Percentiles rank a stretch among this genome's conserved stretches.
Evolutionary conservation across 1,140 invertebrate genomes (phyloP).

Genomic region (Tetraneura akinire): DNA sequence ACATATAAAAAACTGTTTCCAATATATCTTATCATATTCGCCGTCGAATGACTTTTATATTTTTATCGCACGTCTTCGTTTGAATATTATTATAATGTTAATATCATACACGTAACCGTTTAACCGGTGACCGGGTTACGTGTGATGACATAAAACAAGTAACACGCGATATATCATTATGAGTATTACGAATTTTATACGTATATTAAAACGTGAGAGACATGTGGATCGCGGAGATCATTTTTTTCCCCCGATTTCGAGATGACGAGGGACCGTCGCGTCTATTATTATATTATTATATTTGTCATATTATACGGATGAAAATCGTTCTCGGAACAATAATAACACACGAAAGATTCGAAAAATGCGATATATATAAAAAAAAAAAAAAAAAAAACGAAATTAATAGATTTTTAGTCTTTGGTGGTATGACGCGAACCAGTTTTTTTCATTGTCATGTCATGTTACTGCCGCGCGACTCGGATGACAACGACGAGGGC

Average conservation of each 20-base stretch:
- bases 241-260: too few relatives aligned
- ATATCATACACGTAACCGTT: too few relatives aligned
- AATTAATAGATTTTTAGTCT: conserved; percentile 47
- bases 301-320: conserved; percentile 2
- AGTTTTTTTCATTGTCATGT: conserved; percentile 43
- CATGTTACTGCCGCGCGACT: conserved; percentile 32
- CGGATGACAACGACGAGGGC: conserved; percentile 35
- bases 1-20: too few relatives aligned
- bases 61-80: too few relatives aligned
- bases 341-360: not conserved
- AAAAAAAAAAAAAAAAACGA: conserved; percentile 40
- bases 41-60: too few relatives aligned
- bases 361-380: conserved; percentile 35
- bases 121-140: too few relatives aligned
- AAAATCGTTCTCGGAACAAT: conserved; percentile 18
- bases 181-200: too few relatives aligned
- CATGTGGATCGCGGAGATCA: not conserved
- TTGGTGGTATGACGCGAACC: conserved; percentile 46
- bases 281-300: not conserved
- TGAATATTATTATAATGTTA: too few relatives aligned
- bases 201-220: not conserved
- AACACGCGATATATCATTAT: too few relatives aligned
- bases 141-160: too few relatives aligned
- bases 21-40: too few relatives aligned
- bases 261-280: conserved; percentile 23